Evolutionary conservation across 1,140 invertebrate species (phyloP), one percentile per base, ranked within the genome.

Genomic region (Diprion similis): DNA sequence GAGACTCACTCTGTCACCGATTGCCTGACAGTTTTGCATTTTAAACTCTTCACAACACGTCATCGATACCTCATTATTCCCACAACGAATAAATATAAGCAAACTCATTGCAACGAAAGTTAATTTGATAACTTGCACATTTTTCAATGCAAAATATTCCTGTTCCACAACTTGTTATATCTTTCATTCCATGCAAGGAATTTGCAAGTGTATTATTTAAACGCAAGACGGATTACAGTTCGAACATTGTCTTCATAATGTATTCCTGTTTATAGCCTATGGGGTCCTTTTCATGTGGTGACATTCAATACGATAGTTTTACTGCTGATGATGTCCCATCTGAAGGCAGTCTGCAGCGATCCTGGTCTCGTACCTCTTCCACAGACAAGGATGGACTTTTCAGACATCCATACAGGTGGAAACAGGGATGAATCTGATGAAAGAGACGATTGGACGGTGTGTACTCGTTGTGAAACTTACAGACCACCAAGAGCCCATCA

Each of bases 361-460:
- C 96, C 96, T 48, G 96, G 96, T 10, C 92, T 94, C 75, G 94
- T 98, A 66, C 96, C 96, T 17, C 86, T 97, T 71, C 94, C 95
- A 10, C 92, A 92, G 75, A 94, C 90, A 78, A 91, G 92, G 78
- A 89, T 96, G 78, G 95, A 96, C 82, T 96, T 96, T 87, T 96
- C 95, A n/a, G 95, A 96, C 82, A 90, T 94, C 78, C 93, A 95
- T 87, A 89, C 91, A 69, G 92, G 91, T 66, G 82, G 81, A 11
- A 76, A 74, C 9, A 80, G 81, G 13, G 82, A 87, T 65, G 85
- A 86, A 46, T 86, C 84, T 46, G 86, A 88, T 71, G 90, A 91
- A 70, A 89, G 90, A 83, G 92, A 91, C 83, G 94, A 96, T 78
- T 97, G 95, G 95, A 96, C 94, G 46, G 91, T 96, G 10, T 98